These are phyloP conservation scores for Dermatemys mawii DNA, from an alignment of 2,113 vertebrate genomes.

Conservation along the genomic window DNA sequence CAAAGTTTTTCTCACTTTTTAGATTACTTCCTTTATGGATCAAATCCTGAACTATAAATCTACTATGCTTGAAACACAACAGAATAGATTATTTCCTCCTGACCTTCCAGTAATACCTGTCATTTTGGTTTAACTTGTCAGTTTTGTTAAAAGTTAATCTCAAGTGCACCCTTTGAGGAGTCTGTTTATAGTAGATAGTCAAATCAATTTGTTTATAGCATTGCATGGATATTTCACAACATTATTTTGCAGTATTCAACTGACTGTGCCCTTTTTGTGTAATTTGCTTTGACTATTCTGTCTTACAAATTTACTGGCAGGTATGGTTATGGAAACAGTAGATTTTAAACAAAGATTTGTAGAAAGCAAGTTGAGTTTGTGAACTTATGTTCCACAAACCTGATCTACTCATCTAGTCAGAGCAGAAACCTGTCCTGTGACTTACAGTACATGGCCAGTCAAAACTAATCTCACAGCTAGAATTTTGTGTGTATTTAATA, in stretches of 20 bases:
- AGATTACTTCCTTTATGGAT: neutral
- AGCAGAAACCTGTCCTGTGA: neutral
- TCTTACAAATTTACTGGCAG: neutral
- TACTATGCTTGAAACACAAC: neutral
- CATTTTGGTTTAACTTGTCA: neutral
- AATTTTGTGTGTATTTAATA: neutral
- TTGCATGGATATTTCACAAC: neutral
- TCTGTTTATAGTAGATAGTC: neutral
- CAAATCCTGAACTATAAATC: neutral
- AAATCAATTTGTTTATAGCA: neutral
- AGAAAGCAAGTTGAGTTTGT: neutral
- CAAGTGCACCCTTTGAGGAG: neutral
- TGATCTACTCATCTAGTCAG: neutral
- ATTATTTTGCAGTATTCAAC: neutral
- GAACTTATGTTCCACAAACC: neutral
- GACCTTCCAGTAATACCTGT: neutral
- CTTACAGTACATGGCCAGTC: neutral
- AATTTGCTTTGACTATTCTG: neutral
- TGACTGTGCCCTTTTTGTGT: neutral
- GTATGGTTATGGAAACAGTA: neutral
- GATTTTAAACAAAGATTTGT: neutral
- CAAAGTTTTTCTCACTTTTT: neutral
- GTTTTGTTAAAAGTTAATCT: neutral
- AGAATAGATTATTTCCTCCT: neutral
- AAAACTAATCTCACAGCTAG: neutral